Evolutionary conservation across 2,113 vertebrate genomes (phyloP).

Genomic region (Xenopus laevis): DNA sequence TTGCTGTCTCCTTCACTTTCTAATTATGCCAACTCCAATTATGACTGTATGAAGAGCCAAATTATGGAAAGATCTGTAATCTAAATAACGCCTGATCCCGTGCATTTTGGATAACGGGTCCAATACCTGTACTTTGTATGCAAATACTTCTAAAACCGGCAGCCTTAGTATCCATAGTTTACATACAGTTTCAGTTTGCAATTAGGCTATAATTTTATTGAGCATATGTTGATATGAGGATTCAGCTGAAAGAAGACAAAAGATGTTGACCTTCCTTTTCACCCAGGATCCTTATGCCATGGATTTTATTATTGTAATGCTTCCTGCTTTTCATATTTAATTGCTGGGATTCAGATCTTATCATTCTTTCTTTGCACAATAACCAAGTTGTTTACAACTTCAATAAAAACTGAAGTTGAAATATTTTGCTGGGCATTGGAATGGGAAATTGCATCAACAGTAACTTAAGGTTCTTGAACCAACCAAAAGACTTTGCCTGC

Average conservation of each 20-base stretch:
- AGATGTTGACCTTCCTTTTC: constrained; percentile 37
- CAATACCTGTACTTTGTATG: too few relatives aligned
- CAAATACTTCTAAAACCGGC: too few relatives aligned
- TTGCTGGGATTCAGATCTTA: constrained; percentile 31
- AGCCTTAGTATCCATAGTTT: too few relatives aligned
- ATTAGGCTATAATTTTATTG: neutral
- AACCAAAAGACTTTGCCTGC: too few relatives aligned
- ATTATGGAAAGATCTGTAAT: too few relatives aligned
- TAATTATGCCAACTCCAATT: too few relatives aligned
- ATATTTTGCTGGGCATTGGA: neutral
- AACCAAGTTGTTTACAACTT: constrained; percentile 32
- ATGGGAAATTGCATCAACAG: neutral
- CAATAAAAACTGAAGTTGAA: constrained; percentile 11
- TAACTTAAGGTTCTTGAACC: neutral
- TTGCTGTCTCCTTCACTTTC: too few relatives aligned
- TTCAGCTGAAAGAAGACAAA: constrained; percentile 31
- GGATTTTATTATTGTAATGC: constrained; percentile 26
- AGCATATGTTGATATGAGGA: constrained; percentile 26
- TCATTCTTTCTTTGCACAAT: constrained; percentile 26
- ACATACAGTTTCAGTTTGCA: too few relatives aligned
- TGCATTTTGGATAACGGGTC: too few relatives aligned
- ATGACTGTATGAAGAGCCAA: too few relatives aligned
- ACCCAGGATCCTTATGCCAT: constrained; percentile 13
- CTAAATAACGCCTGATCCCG: too few relatives aligned
- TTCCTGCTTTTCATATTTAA: constrained; percentile 42